Base-by-base conservation (phyloP, 2,797 vertebrate species). In the Macropodus opercularis region DNA sequence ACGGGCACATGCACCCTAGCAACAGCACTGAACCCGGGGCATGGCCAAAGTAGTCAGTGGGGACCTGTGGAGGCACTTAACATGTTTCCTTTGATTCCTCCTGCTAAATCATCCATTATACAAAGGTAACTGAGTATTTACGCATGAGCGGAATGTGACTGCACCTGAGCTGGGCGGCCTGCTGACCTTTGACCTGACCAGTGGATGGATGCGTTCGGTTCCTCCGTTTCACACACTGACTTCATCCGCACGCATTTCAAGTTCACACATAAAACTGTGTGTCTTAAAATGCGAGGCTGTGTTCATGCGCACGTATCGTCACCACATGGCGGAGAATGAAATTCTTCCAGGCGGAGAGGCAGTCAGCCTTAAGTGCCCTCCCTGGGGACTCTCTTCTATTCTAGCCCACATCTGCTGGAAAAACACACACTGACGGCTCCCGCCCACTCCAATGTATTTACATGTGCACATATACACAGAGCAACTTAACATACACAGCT, bases 1-100 rank as follows among this genome's bases (percentile, higher is more conserved):
- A 47, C 57, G 49, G 21, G 21, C 51, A 43, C 59, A 31, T 32
- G 64, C 71, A 80, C 47, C 77, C 77, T 77, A 72, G 81, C 81
- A 83, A 85, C 85, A 62, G 48, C 56, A 1, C 41, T 32, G 52
- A 46, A 46, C 26, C 27, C 29, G 24, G 29, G 49, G 40, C 49
- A 48, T 3, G 43, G 42, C 26, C 56, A 34, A 64, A 74, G 63
- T 26, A 15, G 61, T 63, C 38, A 35, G 48, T 8, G 38, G 60
- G 38, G 22, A 19, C n/a, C 41, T 2, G 2, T 11, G 9, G 32
- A 26, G 59, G 53, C 42, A 36, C 12, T 23, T 36, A 14, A 9
- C 0, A 4, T 49, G 55, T 54, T 51, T 44, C 27, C 23, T 41
- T 22, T 59, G 22, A 7, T 31, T 34, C 34, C 42, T 24, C 15